Evolutionary conservation across 2,888 invertebrate species (phyloP), one percentile per base, ranked within the genome.

Genomic region (Phortica okadai): DNA sequence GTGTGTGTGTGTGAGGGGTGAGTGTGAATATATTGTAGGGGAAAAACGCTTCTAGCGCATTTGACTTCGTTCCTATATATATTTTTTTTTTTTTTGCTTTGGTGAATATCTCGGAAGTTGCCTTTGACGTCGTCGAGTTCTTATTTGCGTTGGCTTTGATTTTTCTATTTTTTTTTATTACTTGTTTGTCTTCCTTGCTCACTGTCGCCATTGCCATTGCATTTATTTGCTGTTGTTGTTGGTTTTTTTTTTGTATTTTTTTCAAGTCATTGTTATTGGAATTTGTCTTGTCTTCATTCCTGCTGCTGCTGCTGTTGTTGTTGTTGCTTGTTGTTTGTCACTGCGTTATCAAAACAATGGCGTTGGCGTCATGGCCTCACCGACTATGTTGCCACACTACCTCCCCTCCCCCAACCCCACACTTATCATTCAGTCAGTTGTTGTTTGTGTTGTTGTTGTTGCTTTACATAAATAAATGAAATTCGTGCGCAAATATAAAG

Each of bases 331-430:
- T 69, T 75, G 56, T 85, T 84, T 85, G 84, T 83, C 82, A 84
- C 14, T 69, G 87, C 83, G 81, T 86, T 85, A 83, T 85, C 86
- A 87, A 85, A 87, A 87, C 84, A 87, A 82, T 87, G 82, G 59
- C 59, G n/a, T 59, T 8, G 7, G 11, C 59, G 11, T 25, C 80
- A 82, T 67, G 16, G 41, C 64, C 64, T 33, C 33, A 33, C 1
- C 33, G 4, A 33, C 33, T 33, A 33, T 33, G 16, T 45, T 62
- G 50, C 54, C 50, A 50, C 8, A 14, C 50, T 14, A 50, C 8
- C 45, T 5, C 50, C 2, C 50, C 6, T 14, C 2, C 50, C 14
- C 50, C 14, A 50, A 50, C 50, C 8, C 50, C 8, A 50, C 8
- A 8, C 2, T 14, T 8, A 1, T 8, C 50, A 50, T 2, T 11